Conservation (phyloP, 2,888 invertebrate genomes). For the Punctoribates punctum region DNA sequence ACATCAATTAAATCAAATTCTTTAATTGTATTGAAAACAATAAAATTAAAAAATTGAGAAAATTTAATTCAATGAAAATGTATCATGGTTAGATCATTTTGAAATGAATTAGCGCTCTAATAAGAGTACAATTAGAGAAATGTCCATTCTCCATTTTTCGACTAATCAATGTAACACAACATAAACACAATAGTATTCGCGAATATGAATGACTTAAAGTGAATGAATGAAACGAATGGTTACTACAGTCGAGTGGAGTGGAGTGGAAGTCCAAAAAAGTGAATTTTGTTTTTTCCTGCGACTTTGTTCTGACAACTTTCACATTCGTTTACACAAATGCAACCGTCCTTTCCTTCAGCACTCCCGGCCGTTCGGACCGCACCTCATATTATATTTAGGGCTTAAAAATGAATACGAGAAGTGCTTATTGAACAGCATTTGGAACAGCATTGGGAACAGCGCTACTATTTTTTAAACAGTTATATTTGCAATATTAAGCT, state of each 20-base stretch:
- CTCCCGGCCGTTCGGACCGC: neutral
- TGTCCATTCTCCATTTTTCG: too few species aligned
- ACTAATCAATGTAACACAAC: too few species aligned
- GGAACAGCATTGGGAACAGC: neutral
- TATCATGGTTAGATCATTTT: too few species aligned
- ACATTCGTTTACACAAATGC: neutral
- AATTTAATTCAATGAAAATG: too few species aligned
- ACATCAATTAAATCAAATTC: too few species aligned
- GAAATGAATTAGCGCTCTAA: too few species aligned
- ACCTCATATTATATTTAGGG: neutral
- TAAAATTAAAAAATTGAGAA: too few species aligned
- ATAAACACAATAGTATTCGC: too few species aligned
- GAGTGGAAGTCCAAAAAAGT: neutral
- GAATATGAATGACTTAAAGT: too few species aligned
- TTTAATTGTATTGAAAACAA: too few species aligned
- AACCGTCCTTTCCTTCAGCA: constrained; percentile 7
- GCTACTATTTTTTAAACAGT: neutral
- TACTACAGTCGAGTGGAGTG: neutral
- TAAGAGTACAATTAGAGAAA: too few species aligned
- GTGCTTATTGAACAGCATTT: neutral
- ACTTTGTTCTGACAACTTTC: neutral
- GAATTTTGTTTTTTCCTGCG: constrained; percentile 5
- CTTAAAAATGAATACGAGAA: constrained; percentile 19
- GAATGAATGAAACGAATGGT: neutral
- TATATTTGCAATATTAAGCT: neutral